Base-by-base conservation (phyloP, 2,797 vertebrate genomes). In the Distichodus sexfasciatus region DNA sequence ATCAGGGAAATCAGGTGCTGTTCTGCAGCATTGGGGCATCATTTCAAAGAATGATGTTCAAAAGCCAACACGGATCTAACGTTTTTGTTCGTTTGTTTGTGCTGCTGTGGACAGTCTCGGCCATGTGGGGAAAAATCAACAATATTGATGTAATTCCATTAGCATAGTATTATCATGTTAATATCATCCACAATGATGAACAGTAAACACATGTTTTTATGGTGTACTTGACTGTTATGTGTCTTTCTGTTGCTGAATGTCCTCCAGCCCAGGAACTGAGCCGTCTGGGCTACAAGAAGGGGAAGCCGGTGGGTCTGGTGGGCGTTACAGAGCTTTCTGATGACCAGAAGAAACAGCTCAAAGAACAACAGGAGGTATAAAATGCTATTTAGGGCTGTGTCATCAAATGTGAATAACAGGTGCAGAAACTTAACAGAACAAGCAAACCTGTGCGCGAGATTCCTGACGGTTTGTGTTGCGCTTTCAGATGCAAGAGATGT, bases 401-500 rank as follows among this genome's bases (percentile, higher is more conserved):
- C 11, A 43, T 43, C 10, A 12, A n/a, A n/a, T n/a, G n/a, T n/a
- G n/a, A n/a, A n/a, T n/a, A n/a, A n/a, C n/a, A n/a, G n/a, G n/a
- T n/a, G n/a, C n/a, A n/a, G n/a, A n/a, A n/a, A n/a, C n/a, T n/a
- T n/a, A n/a, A n/a, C n/a, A n/a, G n/a, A n/a, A n/a, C n/a, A n/a
- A n/a, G n/a, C n/a, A n/a, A n/a, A n/a, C n/a, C 40, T 31, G 3
- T 31, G n/a, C 2, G 23, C 28, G 10, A 28, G 1, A 24, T 21
- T 12, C 29, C 38, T 55, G 6, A 19, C 0, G 9, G 6, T 10
- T 6, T 55, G 24, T 60, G 60, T 47, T 33, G 23, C 40, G 19
- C 11, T 15, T 4, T 0, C 76, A 99, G 97, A 99, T 99, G 97
- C 97, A 99, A 85, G 96, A 99, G 84, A 97, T 99, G 94, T 99